Evolutionary conservation across 1,140 invertebrate genomes (phyloP).

Genomic region (Hypsibius dujardini): DNA sequence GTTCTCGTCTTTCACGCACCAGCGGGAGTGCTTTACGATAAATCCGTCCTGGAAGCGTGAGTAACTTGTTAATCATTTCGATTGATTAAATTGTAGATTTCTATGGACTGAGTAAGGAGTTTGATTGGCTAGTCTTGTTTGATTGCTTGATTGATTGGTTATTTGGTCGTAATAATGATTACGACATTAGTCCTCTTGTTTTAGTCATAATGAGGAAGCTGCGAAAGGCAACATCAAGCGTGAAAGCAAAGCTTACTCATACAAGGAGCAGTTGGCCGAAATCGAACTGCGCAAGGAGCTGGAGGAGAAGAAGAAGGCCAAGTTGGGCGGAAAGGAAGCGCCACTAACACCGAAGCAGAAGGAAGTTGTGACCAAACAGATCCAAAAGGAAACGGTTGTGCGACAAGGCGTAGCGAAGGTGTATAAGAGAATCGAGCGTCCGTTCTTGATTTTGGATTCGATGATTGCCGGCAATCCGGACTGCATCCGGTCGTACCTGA

Average conservation of each 20-base stretch:
- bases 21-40: conserved; percentile 76
- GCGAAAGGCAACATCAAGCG: conserved; percentile 61
- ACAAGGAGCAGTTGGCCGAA: conserved; percentile 89
- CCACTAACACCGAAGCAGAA: conserved; percentile 75
- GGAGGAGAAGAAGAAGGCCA: conserved; percentile 61
- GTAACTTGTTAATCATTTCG: conserved; percentile 24
- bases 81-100: not conserved
- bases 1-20: conserved; percentile 72
- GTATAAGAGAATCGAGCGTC: not conserved
- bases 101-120: conserved; percentile 18
- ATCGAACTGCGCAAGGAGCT: conserved; percentile 72
- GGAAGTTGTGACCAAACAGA: conserved; percentile 67
- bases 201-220: conserved; percentile 35
- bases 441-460: not conserved
- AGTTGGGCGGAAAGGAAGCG: conserved; percentile 53
- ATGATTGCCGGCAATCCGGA: conserved; percentile 2
- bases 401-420: conserved; percentile 46
- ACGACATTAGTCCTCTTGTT: conserved; percentile 25
- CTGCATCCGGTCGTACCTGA: not conserved
- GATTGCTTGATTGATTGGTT: conserved; percentile 17
- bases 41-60: conserved; percentile 61
- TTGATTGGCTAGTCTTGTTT: conserved; percentile 10
- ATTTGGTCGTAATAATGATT: conserved; percentile 8
- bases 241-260: conserved; percentile 90
- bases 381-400: conserved; percentile 62